Evolutionary conservation across 1,140 invertebrate genomes (phyloP), one percentile per base, ranked within the genome.

Genomic region (Sesamia nonagrioides): DNA sequence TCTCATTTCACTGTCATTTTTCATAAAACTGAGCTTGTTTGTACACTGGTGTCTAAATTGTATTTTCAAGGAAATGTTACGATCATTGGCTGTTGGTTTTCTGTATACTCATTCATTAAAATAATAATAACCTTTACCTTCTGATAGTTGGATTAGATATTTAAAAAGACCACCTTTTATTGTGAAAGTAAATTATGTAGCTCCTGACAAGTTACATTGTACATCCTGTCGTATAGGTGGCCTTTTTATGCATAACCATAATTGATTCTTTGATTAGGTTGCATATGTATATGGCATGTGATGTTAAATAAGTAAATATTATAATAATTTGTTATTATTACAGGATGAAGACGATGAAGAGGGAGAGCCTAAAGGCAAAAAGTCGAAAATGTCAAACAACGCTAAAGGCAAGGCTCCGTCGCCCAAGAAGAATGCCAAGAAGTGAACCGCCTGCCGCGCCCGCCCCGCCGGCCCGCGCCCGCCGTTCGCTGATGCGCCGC

Each of bases 321-420:
- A 27, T 33, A 48, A 27, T 60, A 9, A 15, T 74, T 45, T 7
- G 71, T 13, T n/a, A n/a, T 50, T 58, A 18, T 82, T 84, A 35
- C 86, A 96, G 90, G 96, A 96, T 78, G 96, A 96, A 52, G 96
- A 96, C 66, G 96, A 96, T 66, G 96, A 96, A 56, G 96, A 96
- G 63, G 96, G 96, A 42, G 96, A 96, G 84, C 95, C 96, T 35
- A 96, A 96, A 88, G 96, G 95, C 87, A 96, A 97, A 92, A 96
- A 96, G 82, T 94, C 96, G 82, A 97, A 97, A 95, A 95, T 96
- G 83, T 95, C 96, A 83, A 96, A 96, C 88, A 96, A 96, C 80
- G 94, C 95, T 84, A 96, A 96, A 93, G 96, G 95, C 91, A 95
- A 95, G 81, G 92, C 93, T 17, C 85, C 92, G 6, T 95, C 94